These are phyloP conservation scores for Lasioglossum malachurum DNA, from an alignment of 2,888 invertebrate species.

Conservation along the genomic window DNA sequence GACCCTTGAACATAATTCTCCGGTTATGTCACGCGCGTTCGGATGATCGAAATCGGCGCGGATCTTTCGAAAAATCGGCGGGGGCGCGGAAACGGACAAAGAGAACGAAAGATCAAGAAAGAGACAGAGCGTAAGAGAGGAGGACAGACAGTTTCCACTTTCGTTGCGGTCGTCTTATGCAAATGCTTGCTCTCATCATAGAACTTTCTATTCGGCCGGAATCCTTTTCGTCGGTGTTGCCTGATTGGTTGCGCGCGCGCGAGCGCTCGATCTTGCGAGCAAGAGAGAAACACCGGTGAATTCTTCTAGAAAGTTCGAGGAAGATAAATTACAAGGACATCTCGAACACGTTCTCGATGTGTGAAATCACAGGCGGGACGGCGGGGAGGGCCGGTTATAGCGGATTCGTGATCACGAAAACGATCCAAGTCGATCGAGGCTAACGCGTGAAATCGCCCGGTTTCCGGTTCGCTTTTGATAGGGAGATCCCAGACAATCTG, in stretches of 20 bases:
- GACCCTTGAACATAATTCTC: constrained; percentile 37
- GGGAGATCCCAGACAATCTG: constrained; percentile 15
- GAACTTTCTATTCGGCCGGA: constrained; percentile 61
- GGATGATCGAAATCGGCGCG: constrained; percentile 53
- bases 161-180: constrained; percentile 60
- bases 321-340: constrained; percentile 62
- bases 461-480: constrained; percentile 57
- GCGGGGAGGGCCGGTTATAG: constrained; percentile 34
- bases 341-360: constrained; percentile 55
- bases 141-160: constrained; percentile 51
- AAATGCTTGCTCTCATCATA: constrained; percentile 51
- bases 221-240: constrained; percentile 44
- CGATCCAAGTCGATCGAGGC: constrained; percentile 64
- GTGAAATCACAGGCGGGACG: constrained; percentile 57
- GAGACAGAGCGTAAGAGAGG: neutral
- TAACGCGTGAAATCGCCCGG: constrained; percentile 63
- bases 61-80: constrained; percentile 26
- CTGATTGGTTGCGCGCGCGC: constrained; percentile 13
- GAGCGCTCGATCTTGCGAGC: neutral
- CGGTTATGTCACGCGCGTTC: constrained; percentile 53
- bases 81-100: constrained; percentile 3
- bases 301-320: constrained; percentile 66
- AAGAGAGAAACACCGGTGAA: constrained; percentile 31
- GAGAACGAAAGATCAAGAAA: neutral
- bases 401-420: constrained; percentile 64